Percentiles rank a stretch among this genome's conserved stretches.
phyloP scores from a whole-genome alignment of 2,797 vertebrate genomes.

The Hapalemur alaotrensis region DNA sequence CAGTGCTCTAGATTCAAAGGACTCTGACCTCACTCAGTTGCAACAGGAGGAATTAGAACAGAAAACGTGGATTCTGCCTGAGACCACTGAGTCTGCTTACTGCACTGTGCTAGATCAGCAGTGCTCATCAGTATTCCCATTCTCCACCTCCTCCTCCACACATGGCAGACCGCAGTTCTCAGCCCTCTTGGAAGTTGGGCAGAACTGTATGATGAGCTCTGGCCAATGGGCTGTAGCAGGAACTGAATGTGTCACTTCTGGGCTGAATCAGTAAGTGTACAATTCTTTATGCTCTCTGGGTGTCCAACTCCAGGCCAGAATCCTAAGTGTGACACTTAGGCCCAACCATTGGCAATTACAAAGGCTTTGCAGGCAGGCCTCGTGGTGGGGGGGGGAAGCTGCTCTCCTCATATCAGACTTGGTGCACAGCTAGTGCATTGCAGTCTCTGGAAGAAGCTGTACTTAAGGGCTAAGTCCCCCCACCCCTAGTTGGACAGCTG shows the following conservation, averaged over 20 bases:
- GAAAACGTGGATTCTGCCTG: neutral
- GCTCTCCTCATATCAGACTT: neutral
- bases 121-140: neutral
- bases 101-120: neutral
- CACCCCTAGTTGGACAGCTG: neutral
- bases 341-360: too few species aligned
- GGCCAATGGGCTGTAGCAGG: neutral
- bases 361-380: neutral
- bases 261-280: neutral
- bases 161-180: neutral
- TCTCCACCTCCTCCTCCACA: neutral
- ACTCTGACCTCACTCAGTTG: neutral
- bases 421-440: rapidly evolving
- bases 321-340: neutral
- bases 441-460: neutral
- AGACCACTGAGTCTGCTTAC: neutral
- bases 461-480: neutral
- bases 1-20: neutral
- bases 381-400: too few species aligned
- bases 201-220: neutral
- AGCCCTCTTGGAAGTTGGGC: neutral
- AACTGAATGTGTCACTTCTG: neutral
- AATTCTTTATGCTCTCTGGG: neutral
- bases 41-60: neutral
- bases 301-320: neutral